These are phyloP conservation scores for Gymnoscopelus braueri DNA, from an alignment of 2,797 vertebrate species.

Conservation along the genomic window DNA sequence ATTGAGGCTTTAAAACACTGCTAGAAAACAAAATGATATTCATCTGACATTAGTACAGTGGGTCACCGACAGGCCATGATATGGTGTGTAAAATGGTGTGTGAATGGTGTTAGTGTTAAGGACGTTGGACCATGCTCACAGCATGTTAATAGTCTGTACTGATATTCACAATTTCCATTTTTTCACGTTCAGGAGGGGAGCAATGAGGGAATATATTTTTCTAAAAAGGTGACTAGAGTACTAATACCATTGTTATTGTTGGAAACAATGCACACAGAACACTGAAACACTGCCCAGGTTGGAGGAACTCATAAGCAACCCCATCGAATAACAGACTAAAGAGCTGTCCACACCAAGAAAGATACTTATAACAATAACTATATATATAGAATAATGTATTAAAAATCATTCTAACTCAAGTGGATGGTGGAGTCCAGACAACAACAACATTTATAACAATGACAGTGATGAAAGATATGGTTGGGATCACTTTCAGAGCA, in stretches of 20 bases:
- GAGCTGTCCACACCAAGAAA: no score
- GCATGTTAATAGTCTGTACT: conserved; percentile 40
- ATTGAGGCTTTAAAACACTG: conserved; percentile 24
- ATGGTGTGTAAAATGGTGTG: conserved; percentile 8
- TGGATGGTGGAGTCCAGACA: no score
- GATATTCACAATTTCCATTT: conserved; percentile 68
- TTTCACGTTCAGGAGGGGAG: neutral
- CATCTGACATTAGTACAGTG: conserved; percentile 20
- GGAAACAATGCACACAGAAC: neutral
- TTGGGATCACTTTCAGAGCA: no score
- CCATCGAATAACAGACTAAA: neutral
- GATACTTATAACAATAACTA: no score
- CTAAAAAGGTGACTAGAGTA: neutral
- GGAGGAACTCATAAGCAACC: conserved; percentile 3
- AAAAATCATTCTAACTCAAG: no score
- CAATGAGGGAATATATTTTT: neutral
- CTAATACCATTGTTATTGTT: neutral
- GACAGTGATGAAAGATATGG: no score
- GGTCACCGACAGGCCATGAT: conserved; percentile 10
- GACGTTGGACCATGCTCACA: conserved; percentile 42
- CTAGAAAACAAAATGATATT: conserved; percentile 9
- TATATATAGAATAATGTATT: no score
- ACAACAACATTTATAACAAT: no score
- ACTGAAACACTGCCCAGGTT: neutral
- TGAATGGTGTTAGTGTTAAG: conserved; percentile 11